Base-by-base conservation (phyloP, 64 coral and sea anemone species). In the Montipora cactus region DNA sequence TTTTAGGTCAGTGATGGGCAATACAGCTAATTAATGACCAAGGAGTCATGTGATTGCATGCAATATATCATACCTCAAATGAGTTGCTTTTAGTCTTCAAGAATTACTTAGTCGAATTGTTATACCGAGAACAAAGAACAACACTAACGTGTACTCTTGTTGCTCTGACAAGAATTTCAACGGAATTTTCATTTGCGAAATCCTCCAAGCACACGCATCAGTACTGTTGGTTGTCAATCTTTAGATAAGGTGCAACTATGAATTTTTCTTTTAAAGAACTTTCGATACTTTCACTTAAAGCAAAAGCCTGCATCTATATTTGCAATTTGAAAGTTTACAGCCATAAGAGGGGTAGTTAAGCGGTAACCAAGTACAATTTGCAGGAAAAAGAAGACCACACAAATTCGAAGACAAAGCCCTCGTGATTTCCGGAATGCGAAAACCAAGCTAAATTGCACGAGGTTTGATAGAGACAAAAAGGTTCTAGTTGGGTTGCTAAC, bases 381-480 rank as follows among this genome's bases (percentile, higher is more conserved):
- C 37, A 37, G 37, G 37, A 37, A 37, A 37, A 37, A 37, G 37
- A 37, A 37, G 37, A 37, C 37, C 37, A 37, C 37, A 2, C 37
- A 37, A 37, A 37, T 2, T 37, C 67, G 7, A 62, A 64, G 57
- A 45, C 14, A 10, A 22, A 64, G 23, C 13, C 25, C 57, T 64
- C 7, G 51, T 47, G 81, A 11, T 7, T 3, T 45, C 59, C 47
- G 37, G 66, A 67, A 84, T 28, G 67, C 59, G 23, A 59, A 67
- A 81, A 46, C 13, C 61, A 76, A 76, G 23, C 74, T 23, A 47
- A 44, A 76, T 46, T 9, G 74, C 58, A 19, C 28, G 5, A 84
- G 58, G 46, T 58, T 84, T 84, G 81, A 58, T 67, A 84, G 7
- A 59, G 81, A 37, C 47, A 67, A 84, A 14, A 14, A 28, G 44